phyloP scores from a whole-genome alignment of 92 coral and sea anemone genomes.

The Paramuricea clavata region DNA sequence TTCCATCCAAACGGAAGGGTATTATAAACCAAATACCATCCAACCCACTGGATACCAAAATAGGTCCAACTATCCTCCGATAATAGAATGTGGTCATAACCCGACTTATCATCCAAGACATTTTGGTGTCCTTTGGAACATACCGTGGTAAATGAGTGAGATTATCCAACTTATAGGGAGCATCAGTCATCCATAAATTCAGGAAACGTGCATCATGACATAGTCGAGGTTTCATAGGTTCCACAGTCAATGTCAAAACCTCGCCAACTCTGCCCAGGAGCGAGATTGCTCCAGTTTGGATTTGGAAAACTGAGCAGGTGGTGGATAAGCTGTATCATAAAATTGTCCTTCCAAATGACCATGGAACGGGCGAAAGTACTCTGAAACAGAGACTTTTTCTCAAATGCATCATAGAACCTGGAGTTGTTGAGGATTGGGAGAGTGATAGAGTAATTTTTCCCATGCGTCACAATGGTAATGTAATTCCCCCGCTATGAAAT shows the following conservation, averaged over 20 bases:
- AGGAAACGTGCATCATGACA: slow-evolving; percentile 4
- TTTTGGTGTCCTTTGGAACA: neutral
- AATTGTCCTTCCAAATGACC: slow-evolving; percentile 24
- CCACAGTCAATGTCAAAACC: slow-evolving; percentile 45
- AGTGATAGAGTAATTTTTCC: neutral
- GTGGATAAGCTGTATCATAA: slow-evolving; percentile 33
- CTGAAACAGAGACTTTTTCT: slow-evolving; percentile 11
- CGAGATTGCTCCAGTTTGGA: slow-evolving; percentile 46
- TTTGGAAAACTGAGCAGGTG: slow-evolving; percentile 7
- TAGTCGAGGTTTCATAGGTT: slow-evolving; percentile 41
- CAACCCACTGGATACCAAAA: slow-evolving; percentile 5
- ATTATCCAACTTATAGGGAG: neutral
- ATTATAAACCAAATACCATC: slow-evolving; percentile 20
- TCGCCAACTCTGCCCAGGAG: slow-evolving; percentile 43
- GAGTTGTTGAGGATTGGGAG: neutral
- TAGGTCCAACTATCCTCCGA: neutral
- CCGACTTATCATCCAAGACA: neutral
- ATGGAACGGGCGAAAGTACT: slow-evolving; percentile 18
- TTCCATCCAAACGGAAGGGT: slow-evolving; percentile 12
- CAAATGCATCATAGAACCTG: slow-evolving; percentile 13
- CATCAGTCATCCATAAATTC: slow-evolving; percentile 23
- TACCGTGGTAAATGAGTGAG: neutral
- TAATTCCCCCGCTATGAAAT: neutral
- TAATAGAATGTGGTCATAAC: neutral
- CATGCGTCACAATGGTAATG: neutral